Conservation (phyloP, 2,113 vertebrate genomes). For the Marmota monax region DNA sequence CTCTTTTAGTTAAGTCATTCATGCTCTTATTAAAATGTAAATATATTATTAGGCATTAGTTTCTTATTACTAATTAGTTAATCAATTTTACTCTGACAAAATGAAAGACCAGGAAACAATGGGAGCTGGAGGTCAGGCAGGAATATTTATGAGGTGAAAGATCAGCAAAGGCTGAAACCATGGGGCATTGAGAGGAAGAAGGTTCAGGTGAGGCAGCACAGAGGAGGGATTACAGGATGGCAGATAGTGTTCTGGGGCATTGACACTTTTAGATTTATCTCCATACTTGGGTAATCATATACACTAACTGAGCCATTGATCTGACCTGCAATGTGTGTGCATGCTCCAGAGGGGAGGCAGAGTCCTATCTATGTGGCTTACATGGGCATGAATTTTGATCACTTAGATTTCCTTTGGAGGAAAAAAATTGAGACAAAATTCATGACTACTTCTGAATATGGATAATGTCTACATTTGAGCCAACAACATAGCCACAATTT, state of each 20-base stretch:
- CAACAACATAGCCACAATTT: neutral
- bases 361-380: neutral
- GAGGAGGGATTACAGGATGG: neutral
- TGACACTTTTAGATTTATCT: neutral
- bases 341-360: no score
- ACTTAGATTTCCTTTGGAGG: conserved; percentile 16
- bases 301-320: neutral
- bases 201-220: neutral
- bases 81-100: neutral
- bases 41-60: conserved; percentile 38
- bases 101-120: neutral
- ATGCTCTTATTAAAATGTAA: conserved; percentile 45
- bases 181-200: neutral
- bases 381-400: neutral
- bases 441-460: neutral
- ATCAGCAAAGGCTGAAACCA: neutral
- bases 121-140: neutral
- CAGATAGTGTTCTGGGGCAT: neutral
- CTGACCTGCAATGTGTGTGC: neutral
- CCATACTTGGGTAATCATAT: neutral
- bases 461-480: neutral
- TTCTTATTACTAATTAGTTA: conserved; percentile 38
- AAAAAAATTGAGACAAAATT: neutral
- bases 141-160: conserved; percentile 27
- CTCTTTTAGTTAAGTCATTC: neutral